Evolutionary conservation across 2,888 invertebrate genomes (phyloP).

Genomic region (Caenorhabditis sulstoni): DNA sequence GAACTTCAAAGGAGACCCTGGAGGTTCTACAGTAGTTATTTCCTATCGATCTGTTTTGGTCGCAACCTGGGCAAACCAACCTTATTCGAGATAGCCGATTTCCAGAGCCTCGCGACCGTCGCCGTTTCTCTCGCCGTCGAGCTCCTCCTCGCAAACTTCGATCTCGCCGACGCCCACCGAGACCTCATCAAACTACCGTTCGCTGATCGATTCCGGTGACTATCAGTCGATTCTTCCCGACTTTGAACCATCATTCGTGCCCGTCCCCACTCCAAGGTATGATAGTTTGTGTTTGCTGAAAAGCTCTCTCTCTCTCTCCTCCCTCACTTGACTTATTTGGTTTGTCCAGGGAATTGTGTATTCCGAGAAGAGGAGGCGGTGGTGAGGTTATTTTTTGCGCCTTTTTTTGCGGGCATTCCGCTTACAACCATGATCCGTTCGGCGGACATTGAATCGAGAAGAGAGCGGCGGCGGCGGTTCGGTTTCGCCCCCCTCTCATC

Average conservation of each 20-base stretch:
- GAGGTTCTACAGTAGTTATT: too few species aligned
- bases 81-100: too few species aligned
- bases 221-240: constrained; percentile 68
- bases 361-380: too few species aligned
- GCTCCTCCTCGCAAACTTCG: constrained; percentile 52
- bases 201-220: constrained; percentile 65
- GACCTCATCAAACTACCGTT: constrained; percentile 62
- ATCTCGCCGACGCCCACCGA: constrained; percentile 50
- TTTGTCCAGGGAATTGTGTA: too few species aligned
- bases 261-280: constrained; percentile 61
- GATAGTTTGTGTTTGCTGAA: constrained; percentile 1
- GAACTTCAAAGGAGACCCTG: too few species aligned
- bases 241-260: constrained; percentile 46
- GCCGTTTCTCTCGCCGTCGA: constrained; percentile 63
- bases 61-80: too few species aligned
- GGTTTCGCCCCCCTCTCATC: too few species aligned
- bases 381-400: background rate
- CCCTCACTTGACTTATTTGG: background rate
- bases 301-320: constrained; percentile 3
- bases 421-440: too few species aligned
- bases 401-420: too few species aligned
- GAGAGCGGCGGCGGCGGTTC: too few species aligned
- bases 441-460: too few species aligned
- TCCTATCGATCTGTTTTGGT: too few species aligned
- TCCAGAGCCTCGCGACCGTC: constrained; percentile 60